Evolutionary conservation across 2,797 vertebrate species (phyloP).

Genomic region (Tinamus major): DNA sequence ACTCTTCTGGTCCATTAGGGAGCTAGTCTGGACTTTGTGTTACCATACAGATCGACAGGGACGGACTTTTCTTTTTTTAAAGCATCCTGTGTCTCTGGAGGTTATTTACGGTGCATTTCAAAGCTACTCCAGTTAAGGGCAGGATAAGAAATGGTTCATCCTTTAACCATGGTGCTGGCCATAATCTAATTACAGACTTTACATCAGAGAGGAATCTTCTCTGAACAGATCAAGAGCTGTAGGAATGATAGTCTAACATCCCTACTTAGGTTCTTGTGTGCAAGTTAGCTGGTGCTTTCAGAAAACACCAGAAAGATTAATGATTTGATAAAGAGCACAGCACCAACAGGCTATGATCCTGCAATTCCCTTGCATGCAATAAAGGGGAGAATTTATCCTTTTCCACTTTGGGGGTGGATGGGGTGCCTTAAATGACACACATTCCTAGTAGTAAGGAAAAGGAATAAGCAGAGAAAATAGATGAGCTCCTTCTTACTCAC

Average conservation of each 20-base stretch:
- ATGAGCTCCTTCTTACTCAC: constrained; percentile 48
- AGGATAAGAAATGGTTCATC: constrained; percentile 34
- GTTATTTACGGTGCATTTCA: constrained; percentile 13
- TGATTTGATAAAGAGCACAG: neutral
- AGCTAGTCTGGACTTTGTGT: neutral
- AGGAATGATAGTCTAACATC: neutral
- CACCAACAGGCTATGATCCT: neutral
- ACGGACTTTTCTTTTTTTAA: neutral
- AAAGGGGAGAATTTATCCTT: neutral
- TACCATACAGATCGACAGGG: neutral
- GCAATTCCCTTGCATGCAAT: neutral
- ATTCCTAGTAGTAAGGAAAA: neutral
- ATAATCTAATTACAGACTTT: constrained; percentile 68
- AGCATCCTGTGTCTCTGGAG: neutral
- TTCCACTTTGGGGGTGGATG: fast-evolving
- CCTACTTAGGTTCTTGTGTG: neutral
- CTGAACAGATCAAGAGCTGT: constrained; percentile 18
- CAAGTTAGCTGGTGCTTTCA: constrained; percentile 1
- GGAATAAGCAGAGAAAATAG: constrained; percentile 16
- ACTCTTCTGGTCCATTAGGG: neutral
- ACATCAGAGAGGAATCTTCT: constrained; percentile 56
- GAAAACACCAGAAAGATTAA: constrained; percentile 12
- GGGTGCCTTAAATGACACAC: constrained; percentile 13
- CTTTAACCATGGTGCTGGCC: constrained; percentile 46
- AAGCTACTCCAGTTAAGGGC: constrained; percentile 14